A percentile compares a stretch with the other conserved stretches of the same genome.
Evolutionary conservation across 2,888 invertebrate genomes (phyloP).

Genomic region (Agonum fuliginosum): DNA sequence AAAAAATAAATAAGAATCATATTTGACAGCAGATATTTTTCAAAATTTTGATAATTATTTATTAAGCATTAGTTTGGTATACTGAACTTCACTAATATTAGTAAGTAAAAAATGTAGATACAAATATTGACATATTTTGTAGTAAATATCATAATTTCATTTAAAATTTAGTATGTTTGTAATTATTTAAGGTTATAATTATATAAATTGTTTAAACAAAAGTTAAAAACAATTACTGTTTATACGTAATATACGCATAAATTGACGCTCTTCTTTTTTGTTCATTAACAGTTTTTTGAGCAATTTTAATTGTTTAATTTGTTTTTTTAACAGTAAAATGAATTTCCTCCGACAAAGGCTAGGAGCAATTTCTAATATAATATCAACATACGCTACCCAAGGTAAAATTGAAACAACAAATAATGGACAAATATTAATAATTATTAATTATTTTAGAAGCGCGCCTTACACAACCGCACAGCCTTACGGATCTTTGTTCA

Average conservation of each 20-base stretch:
- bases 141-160: background rate
- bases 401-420: conserved; percentile 26
- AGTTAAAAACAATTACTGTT: too few species aligned
- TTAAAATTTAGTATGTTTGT: background rate
- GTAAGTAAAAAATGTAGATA: too few species aligned
- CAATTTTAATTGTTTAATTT: conserved; percentile 7
- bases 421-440: background rate
- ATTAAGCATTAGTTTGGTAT: background rate
- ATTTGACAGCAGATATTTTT: background rate
- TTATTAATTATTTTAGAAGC: conserved; percentile 35
- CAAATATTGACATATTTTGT: too few species aligned
- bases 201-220: background rate
- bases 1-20: conserved; percentile 11
- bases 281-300: too few species aligned
- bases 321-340: conserved; percentile 30
- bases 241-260: background rate
- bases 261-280: too few species aligned
- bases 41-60: background rate
- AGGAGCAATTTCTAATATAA: conserved; percentile 25
- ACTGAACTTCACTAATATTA: too few species aligned
- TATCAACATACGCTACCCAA: conserved; percentile 6
- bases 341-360: conserved; percentile 24
- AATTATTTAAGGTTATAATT: conserved; percentile 11
- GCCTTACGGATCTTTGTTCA: conserved; percentile 13
- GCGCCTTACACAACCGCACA: background rate